Conservation (phyloP, 2,888 invertebrate genomes). For the Melangyna quadrimaculata region DNA sequence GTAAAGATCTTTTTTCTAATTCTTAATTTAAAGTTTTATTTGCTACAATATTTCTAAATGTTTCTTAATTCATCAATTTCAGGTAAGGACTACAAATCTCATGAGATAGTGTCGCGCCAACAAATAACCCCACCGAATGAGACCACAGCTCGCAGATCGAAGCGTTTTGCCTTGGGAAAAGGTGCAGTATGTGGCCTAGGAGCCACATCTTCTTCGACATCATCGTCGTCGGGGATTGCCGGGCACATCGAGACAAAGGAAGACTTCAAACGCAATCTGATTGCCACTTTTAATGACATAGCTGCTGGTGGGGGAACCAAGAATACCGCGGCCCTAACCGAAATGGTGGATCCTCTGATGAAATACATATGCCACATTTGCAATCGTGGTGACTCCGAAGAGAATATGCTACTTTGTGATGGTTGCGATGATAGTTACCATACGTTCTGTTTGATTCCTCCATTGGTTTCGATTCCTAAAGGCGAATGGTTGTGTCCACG, state of each 20-base stretch:
- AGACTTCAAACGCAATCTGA: conserved; percentile 78
- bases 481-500: conserved; percentile 98
- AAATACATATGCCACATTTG: conserved; percentile 95
- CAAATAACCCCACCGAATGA: conserved; percentile 85
- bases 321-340: conserved; percentile 81
- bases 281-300: conserved; percentile 76
- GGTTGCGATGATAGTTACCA: conserved; percentile 99
- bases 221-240: conserved; percentile 36
- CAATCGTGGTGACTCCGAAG: conserved; percentile 94
- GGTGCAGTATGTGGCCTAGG: conserved; percentile 75
- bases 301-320: neutral
- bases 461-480: conserved; percentile 93
- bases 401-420: conserved; percentile 95
- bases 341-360: conserved; percentile 84
- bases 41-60: neutral
- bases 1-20: too few relatives aligned
- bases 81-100: conserved; percentile 85
- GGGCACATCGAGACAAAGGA: conserved; percentile 77
- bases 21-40: too few relatives aligned
- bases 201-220: conserved; percentile 82
- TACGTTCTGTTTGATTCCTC: conserved; percentile 96
- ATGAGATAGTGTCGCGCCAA: conserved; percentile 85
- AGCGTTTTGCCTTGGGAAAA: conserved; percentile 79
- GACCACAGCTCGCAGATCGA: conserved; percentile 83
- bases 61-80: neutral